A percentile compares a stretch with the other conserved stretches of the same genome.
These are phyloP conservation scores for Heterodera schachtii DNA, from an alignment of 1,140 invertebrate genomes.

Conservation along the genomic window DNA sequence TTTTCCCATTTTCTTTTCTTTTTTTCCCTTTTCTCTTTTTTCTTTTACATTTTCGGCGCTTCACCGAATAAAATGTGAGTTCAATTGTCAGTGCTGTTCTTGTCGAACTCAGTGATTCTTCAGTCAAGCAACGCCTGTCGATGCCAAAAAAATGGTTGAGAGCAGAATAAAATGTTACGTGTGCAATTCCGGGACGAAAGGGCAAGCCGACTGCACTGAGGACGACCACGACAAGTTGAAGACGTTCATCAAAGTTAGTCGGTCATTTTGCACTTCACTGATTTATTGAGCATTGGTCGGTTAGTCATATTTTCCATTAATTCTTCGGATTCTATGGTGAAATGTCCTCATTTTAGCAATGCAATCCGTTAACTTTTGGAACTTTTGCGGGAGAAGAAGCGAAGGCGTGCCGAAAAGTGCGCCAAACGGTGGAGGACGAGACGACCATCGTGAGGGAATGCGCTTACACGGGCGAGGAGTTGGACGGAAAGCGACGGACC, in stretches of 20 bases:
- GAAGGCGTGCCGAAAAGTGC: slow-evolving; percentile 44
- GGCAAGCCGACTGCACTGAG: slow-evolving; percentile 35
- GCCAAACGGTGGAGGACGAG: slow-evolving; percentile 31
- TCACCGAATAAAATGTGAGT: not conserved
- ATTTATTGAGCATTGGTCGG: no score
- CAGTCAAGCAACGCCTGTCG: not conserved
- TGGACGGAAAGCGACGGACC: slow-evolving; percentile 50
- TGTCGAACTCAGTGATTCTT: not conserved
- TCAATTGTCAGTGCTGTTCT: not conserved
- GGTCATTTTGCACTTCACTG: not conserved
- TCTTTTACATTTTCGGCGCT: not conserved
- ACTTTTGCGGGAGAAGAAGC: slow-evolving; percentile 39
- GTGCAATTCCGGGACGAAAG: slow-evolving; percentile 49
- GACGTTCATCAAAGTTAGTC: slow-evolving; percentile 43
- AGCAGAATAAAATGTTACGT: slow-evolving; percentile 42
- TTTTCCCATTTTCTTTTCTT: slow-evolving; percentile 11
- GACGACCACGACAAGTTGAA: slow-evolving; percentile 42
- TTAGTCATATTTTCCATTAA: no score
- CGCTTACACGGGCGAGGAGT: slow-evolving; percentile 46
- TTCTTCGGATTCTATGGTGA: no score
- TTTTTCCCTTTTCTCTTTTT: not conserved
- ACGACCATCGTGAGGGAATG: slow-evolving; percentile 38
- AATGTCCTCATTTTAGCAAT: slow-evolving; percentile 28
- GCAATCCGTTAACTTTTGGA: slow-evolving; percentile 33
- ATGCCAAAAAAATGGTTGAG: not conserved